These are phyloP conservation scores for Resseliella maxima DNA, from an alignment of 2,888 invertebrate genomes.

Conservation along the genomic window DNA sequence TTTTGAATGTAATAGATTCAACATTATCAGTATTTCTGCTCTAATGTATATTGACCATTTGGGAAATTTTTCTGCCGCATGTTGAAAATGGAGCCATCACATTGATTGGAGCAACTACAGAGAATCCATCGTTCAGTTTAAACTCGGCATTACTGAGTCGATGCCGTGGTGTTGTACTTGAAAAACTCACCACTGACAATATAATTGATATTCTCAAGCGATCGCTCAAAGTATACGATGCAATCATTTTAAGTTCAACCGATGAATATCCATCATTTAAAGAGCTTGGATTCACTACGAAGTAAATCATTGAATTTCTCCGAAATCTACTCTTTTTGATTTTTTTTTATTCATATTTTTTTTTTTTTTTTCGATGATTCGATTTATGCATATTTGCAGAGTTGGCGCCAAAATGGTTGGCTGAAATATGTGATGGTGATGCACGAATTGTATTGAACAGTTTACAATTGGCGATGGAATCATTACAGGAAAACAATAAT, in stretches of 20 bases:
- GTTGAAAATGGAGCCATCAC: slow-evolving; percentile 83
- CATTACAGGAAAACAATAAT: slow-evolving; percentile 64
- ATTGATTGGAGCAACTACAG: slow-evolving; percentile 86
- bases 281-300: slow-evolving; percentile 57
- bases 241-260: slow-evolving; percentile 61
- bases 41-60: not conserved
- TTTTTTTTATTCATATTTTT: too few relatives aligned
- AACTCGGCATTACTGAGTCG: slow-evolving; percentile 83
- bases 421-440: slow-evolving; percentile 84
- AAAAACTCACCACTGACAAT: slow-evolving; percentile 74
- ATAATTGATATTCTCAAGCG: slow-evolving; percentile 73
- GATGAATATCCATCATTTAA: slow-evolving; percentile 47
- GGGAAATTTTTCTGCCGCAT: slow-evolving; percentile 81
- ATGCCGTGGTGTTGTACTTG: slow-evolving; percentile 79
- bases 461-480: slow-evolving; percentile 76
- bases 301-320: slow-evolving; percentile 54
- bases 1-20: not conserved
- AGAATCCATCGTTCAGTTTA: slow-evolving; percentile 87
- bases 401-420: slow-evolving; percentile 75
- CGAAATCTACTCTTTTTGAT: too few relatives aligned
- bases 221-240: slow-evolving; percentile 69
- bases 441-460: slow-evolving; percentile 81
- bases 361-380: too few relatives aligned
- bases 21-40: not conserved
- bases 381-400: too few relatives aligned